phyloP scores from a whole-genome alignment of 2,113 vertebrate genomes.

The Dissostichus mawsoni region DNA sequence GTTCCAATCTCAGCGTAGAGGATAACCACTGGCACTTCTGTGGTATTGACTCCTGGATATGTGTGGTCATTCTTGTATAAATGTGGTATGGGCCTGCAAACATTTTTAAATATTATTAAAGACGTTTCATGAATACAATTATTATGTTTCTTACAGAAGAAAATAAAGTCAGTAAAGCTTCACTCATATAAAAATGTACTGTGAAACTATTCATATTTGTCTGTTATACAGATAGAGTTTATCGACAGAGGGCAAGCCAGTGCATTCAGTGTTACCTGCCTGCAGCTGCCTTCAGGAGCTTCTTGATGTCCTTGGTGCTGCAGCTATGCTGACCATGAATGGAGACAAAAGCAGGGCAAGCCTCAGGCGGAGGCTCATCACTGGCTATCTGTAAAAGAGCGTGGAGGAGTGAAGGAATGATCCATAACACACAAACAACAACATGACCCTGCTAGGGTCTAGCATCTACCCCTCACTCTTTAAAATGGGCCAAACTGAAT shows the following conservation, averaged over 20 bases:
- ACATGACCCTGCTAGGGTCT: neutral
- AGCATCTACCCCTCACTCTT: neutral
- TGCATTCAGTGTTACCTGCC: constrained; percentile 86
- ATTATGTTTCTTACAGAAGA: neutral
- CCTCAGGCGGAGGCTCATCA: constrained; percentile 91
- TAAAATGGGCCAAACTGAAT: constrained; percentile 3
- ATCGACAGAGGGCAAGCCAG: neutral
- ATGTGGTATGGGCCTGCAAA: constrained; percentile 90
- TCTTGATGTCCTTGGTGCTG: constrained; percentile 93
- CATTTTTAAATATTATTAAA: neutral
- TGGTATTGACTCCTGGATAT: constrained; percentile 87
- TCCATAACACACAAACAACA: neutral
- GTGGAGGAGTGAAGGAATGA: constrained; percentile 25
- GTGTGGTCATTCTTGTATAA: constrained; percentile 93
- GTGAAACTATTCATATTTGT: neutral
- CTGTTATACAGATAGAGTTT: neutral
- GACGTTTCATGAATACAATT: neutral
- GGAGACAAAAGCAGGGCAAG: constrained; percentile 91
- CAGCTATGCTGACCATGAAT: constrained; percentile 92
- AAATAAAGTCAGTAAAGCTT: neutral
- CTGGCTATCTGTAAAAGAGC: constrained; percentile 88
- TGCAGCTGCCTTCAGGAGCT: constrained; percentile 92
- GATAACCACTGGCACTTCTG: constrained; percentile 87
- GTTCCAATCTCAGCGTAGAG: constrained; percentile 98
- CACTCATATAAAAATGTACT: neutral